Evolutionary conservation across 1,140 invertebrate genomes (phyloP), one percentile per base, ranked within the genome.

Genomic region (Leptopilina boulardi): DNA sequence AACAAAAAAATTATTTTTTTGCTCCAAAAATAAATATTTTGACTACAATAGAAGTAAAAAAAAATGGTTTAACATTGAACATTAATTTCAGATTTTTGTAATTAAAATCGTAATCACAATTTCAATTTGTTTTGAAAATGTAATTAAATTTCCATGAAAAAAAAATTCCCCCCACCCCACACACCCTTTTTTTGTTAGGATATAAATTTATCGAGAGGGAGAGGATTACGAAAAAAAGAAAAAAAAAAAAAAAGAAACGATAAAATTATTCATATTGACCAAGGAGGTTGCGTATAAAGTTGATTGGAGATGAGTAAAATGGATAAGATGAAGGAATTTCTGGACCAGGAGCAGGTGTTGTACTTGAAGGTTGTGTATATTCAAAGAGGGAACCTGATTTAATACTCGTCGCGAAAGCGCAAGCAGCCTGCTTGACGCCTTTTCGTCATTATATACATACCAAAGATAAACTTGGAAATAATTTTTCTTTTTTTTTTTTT

Each of bases 291-390:
- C 80, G 78, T 78, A 80, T 84, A 78, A 82, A 82, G 78, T 84
- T 84, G 82, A 84, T 84, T 84, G 82, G 80, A 82, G 82, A 82
- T 82, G 80, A 80, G 76, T 74, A 75, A 71, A 71, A 51, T 73
- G 47, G 82, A 83, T 83, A 83, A 83, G 78, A 81, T 81, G 80
- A 80, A 79, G 80, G 82, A 81, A 83, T 83, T 81, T 83, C 78
- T 78, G 75, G 47, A 71, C 77, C 78, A 75, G 41, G 42, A 80
- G 82, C 82, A 80, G 82, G 80, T 81, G 80, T 80, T 75, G 75
- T 79, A 77, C 75, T 76, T 71, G 34, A 79, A 77, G 76, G 78
- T n/a, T n/a, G n/a, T n/a, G n/a, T 79, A 79, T 77, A 81, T 75
- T 75, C 76, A 74, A 70, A 41, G 34, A 38, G 56, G 38, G 76